Evolutionary conservation across 2,113 vertebrate genomes (phyloP).

Genomic region (Typhlomys cinereus): DNA sequence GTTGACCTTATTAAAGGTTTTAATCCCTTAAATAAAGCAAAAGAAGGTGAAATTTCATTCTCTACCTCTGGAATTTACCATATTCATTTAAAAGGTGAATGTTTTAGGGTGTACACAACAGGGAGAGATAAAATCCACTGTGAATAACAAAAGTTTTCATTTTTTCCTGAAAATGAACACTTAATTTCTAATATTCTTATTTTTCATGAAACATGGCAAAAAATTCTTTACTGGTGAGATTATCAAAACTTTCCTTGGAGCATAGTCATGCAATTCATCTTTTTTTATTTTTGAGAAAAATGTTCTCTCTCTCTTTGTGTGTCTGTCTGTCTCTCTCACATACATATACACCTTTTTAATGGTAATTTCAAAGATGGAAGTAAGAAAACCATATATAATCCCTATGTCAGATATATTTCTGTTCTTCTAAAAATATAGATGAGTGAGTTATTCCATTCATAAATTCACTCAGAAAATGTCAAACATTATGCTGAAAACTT

Average conservation of each 20-base stretch:
- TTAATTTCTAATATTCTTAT: not conserved
- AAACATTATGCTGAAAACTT: not conserved
- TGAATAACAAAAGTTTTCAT: not conserved
- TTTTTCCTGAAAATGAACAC: not conserved
- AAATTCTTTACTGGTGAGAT: not conserved
- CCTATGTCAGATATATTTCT: not conserved
- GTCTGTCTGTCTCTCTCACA: not conserved
- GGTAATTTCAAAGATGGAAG: not conserved
- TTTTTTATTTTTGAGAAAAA: not conserved
- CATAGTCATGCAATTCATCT: not conserved
- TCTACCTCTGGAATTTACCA: not conserved
- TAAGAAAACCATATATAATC: not conserved
- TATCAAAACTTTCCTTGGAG: rapidly evolving
- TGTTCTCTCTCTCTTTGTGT: not conserved
- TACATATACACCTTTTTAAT: not conserved
- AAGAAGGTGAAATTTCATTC: not conserved
- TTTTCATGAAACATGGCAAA: not conserved
- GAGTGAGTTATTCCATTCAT: not conserved
- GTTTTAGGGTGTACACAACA: not conserved
- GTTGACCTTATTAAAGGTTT: not conserved
- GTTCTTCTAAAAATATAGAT: not conserved
- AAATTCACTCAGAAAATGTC: not conserved
- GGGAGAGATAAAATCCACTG: not conserved
- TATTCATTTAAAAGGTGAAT: not conserved
- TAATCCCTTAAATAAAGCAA: not conserved